Evolutionary conservation across 2,113 vertebrate genomes (phyloP), one percentile per base, ranked within the genome.

Genomic region (Rostratula benghalensis): DNA sequence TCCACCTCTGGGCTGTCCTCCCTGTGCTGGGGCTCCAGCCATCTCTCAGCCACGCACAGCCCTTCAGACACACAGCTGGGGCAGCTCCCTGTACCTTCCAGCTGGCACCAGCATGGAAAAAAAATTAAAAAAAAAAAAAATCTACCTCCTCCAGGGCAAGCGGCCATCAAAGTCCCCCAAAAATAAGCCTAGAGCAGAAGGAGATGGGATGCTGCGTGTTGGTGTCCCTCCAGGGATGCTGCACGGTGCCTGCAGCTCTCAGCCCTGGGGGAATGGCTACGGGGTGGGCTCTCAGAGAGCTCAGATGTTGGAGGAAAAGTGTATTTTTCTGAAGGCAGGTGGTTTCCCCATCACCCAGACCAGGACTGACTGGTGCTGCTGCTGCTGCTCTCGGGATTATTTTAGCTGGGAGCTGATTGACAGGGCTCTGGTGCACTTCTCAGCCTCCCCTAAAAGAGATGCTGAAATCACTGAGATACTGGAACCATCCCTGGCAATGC

Each of bases 131-230:
- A 39, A 39, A 39, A 39, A 39, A 39, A 39, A 39, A 39, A 11
- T 3, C 61, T 13, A 10, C 63, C 73, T 21, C 33, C 51, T 27
- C 51, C 67, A 14, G 57, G 35, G 46, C 57, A 31, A 17, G 68
- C 8, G 46, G 35, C 6, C 37, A 76, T 64, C 10, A 3, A 33
- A 86, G 1, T 8, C 67, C 35, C 24, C 8, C 14, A 68, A 3
- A 30, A 77, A 57, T 2, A 39, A 73, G 13, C 16, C 30, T 3
- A 41, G 30, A 78, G 59, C 46, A 57, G 70, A 39, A 73, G 37
- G 46, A 22, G 39, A 18, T 0, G 7, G 75, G 69, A 11, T 1
- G 18, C 22, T 4, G 11, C 3, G 5, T 50, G 27, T 3, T 22
- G 28, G 74, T 5, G 31, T 4, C 35, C 39, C 30, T 6, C 23